A percentile compares a stretch with the other conserved stretches of the same genome.
phyloP scores from a whole-genome alignment of 2,113 vertebrate species.

The Gorilla gorilla region DNA sequence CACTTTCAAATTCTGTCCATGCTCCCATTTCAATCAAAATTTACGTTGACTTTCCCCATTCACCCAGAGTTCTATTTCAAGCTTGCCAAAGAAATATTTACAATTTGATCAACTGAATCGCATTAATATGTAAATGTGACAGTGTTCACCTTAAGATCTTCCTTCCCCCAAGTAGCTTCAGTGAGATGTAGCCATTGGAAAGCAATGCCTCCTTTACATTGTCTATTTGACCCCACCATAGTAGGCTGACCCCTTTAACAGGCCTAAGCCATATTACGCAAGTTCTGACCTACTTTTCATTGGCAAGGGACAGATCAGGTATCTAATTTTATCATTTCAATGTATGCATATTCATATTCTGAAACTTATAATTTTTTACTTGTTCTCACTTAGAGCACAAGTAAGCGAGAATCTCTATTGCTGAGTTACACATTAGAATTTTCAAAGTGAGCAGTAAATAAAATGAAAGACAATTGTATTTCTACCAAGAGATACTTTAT shows the following conservation, averaged over 20 bases:
- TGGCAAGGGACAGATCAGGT: not conserved
- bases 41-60: not conserved
- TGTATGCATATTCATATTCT: not conserved
- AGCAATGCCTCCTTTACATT: not conserved
- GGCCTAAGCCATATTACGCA: not conserved
- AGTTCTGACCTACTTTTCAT: not conserved
- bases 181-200: not conserved
- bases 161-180: not conserved
- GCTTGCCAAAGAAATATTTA: not conserved
- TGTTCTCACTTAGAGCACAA: not conserved
- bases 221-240: not conserved
- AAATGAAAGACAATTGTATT: constrained; percentile 20
- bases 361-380: constrained; percentile 1
- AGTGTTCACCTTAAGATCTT: not conserved
- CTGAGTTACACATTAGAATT: not conserved
- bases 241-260: not conserved
- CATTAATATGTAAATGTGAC: not conserved
- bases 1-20: not conserved
- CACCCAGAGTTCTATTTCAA: not conserved
- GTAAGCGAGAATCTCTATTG: not conserved
- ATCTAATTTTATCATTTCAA: not conserved
- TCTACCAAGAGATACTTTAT: not conserved
- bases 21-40: not conserved
- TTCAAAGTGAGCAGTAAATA: not conserved
- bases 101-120: not conserved